These are phyloP conservation scores for Malthinus seriepunctatus DNA, from an alignment of 2,888 invertebrate species.

Conservation along the genomic window DNA sequence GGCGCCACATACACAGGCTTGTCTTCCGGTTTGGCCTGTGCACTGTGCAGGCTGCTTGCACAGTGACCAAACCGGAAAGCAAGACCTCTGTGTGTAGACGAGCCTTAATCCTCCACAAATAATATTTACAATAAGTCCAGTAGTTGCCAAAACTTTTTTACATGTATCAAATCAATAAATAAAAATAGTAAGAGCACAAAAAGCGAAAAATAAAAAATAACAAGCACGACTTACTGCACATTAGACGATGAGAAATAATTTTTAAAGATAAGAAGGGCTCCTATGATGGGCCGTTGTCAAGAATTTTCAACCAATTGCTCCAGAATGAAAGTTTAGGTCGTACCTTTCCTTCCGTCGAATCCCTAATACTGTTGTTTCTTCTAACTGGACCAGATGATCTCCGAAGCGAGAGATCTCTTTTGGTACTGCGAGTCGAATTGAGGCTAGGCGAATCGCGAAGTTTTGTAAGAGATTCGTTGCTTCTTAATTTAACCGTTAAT, in stretches of 20 bases:
- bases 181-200: constrained; percentile 29
- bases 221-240: constrained; percentile 55
- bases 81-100: too few relatives aligned
- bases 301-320: constrained; percentile 67
- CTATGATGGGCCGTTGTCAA: constrained; percentile 59
- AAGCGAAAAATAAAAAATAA: constrained; percentile 48
- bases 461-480: constrained; percentile 58
- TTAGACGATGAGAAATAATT: constrained; percentile 45
- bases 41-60: too few relatives aligned
- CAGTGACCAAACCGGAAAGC: too few relatives aligned
- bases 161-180: not conserved
- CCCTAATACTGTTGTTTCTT: constrained; percentile 49
- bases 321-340: constrained; percentile 72
- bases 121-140: too few relatives aligned
- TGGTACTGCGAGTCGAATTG: constrained; percentile 33
- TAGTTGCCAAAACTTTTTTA: too few relatives aligned
- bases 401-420: constrained; percentile 40
- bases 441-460: constrained; percentile 44
- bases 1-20: too few relatives aligned
- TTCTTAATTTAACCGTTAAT: constrained; percentile 56
- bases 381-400: constrained; percentile 42
- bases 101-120: too few relatives aligned
- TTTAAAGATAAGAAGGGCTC: constrained; percentile 46
- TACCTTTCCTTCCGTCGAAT: constrained; percentile 66
- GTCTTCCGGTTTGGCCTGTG: too few relatives aligned